Conservation (phyloP, 2,113 vertebrate species). For the Platichthys stellatus region DNA sequence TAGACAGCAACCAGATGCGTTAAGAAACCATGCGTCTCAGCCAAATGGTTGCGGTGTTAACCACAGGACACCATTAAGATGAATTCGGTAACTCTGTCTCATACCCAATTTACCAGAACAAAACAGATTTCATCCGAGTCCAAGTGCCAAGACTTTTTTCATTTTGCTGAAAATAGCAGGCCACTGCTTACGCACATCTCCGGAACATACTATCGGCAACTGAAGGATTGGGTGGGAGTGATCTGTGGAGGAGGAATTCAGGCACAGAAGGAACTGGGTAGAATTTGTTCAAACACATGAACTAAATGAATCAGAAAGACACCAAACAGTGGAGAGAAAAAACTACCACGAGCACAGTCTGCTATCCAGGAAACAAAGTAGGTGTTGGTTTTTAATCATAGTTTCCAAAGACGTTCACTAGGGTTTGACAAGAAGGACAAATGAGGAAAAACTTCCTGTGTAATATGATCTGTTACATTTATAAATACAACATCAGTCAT, state of each 20-base stretch:
- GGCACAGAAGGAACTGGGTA: slow-evolving; percentile 47
- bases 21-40: neutral
- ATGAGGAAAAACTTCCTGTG: slow-evolving; percentile 4
- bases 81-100: slow-evolving; percentile 36
- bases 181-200: slow-evolving; percentile 79
- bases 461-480: slow-evolving; percentile 1
- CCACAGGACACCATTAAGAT: slow-evolving; percentile 29
- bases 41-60: slow-evolving; percentile 40
- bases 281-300: slow-evolving; percentile 49
- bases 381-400: slow-evolving; percentile 10
- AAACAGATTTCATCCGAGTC: slow-evolving; percentile 77
- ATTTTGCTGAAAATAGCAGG: slow-evolving; percentile 83
- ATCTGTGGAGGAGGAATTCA: slow-evolving; percentile 70
- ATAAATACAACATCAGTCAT: neutral
- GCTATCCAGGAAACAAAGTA: slow-evolving; percentile 32
- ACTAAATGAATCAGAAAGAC: slow-evolving; percentile 57
- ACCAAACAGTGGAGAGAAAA: slow-evolving; percentile 25
- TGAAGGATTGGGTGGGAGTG: slow-evolving; percentile 71
- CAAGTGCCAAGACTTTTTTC: slow-evolving; percentile 75
- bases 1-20: neutral
- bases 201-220: slow-evolving; percentile 75
- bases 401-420: slow-evolving; percentile 14
- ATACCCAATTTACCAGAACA: slow-evolving; percentile 68
- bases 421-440: slow-evolving; percentile 22
- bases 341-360: neutral